Base-by-base conservation (phyloP, 1,140 invertebrate species). In the Gonioctena quinquepunctata region DNA sequence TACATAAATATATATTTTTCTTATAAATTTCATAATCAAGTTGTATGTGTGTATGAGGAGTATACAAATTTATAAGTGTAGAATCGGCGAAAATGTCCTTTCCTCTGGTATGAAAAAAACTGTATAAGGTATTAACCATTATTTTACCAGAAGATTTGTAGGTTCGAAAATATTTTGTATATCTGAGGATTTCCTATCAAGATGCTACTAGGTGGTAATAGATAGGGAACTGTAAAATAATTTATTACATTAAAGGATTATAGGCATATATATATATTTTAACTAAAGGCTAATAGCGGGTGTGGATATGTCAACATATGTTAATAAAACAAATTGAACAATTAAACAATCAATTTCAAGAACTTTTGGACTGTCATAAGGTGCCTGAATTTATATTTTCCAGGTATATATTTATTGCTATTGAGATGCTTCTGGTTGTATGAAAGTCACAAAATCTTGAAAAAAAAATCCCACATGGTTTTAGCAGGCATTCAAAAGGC, bases 311-410 rank as follows among this genome's bases (percentile, higher is more conserved):
- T 42, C 33, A 42, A 42, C 33, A 11, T 13, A 42, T 42, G 11
- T n/a, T 27, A 62, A 62, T 16, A 27, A 27, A 74, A 68, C 74
- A 72, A 66, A 68, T 75, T 66, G n/a, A n/a, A n/a, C 73, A 42
- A 42, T 42, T 61, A 65, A 69, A 70, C 69, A 74, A 68, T 72
- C 72, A 80, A 78, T 78, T 75, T 63, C 62, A 74, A 74, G 69
- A 80, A 80, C 79, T 67, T 76, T 79, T 79, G 79, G 79, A 79
- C 79, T 80, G 79, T 74, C 71, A 70, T 68, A 65, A 71, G 73
- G 79, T 80, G 79, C 79, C 79, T 79, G 76, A 69, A 67, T 74
- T 69, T 71, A 65, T 66, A 67, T 65, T 71, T 70, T 69, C 60
- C n/a, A n/a, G 74, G 70, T 71, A n/a, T n/a, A n/a, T n/a, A n/a